A percentile compares a stretch with the other conserved stretches of the same genome.
These are phyloP conservation scores for Apostichopus japonicus DNA, from an alignment of 35 echinoderm and acorn worm species.

Conservation along the genomic window DNA sequence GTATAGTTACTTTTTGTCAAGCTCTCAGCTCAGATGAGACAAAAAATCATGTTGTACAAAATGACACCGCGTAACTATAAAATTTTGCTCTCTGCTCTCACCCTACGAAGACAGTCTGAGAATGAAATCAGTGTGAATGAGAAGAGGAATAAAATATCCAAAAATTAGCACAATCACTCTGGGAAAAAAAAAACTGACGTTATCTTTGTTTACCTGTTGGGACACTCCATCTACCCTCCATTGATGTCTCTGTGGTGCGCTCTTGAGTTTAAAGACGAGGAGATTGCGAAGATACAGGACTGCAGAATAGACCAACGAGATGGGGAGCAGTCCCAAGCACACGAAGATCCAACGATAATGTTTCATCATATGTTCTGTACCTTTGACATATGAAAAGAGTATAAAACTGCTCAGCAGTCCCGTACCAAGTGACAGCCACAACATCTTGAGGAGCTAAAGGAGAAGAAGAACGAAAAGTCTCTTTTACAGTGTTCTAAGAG, in stretches of 20 bases:
- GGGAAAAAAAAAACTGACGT: no score
- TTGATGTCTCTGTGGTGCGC: constrained; percentile 76
- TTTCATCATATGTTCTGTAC: constrained; percentile 78
- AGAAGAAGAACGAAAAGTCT: background rate
- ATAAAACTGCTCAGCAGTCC: constrained; percentile 9
- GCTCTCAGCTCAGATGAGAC: no score
- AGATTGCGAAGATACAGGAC: constrained; percentile 65
- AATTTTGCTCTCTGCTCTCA: no score
- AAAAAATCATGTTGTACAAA: no score
- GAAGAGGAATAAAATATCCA: no score
- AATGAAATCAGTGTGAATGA: no score
- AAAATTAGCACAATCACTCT: no score
- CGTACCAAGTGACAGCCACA: background rate
- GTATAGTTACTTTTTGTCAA: no score
- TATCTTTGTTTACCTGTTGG: constrained; percentile 58
- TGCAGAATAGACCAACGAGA: constrained; percentile 76
- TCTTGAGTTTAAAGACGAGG: constrained; percentile 85
- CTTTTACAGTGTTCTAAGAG: no score
- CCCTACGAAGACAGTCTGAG: no score
- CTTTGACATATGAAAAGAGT: constrained; percentile 56
- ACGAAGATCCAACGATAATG: constrained; percentile 94
- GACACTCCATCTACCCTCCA: constrained; percentile 71
- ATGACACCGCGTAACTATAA: no score
- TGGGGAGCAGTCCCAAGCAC: constrained; percentile 76
- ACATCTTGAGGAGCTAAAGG: background rate